phyloP scores from a whole-genome alignment of 64 coral and sea anemone genomes.

The Orbicella faveolata region DNA sequence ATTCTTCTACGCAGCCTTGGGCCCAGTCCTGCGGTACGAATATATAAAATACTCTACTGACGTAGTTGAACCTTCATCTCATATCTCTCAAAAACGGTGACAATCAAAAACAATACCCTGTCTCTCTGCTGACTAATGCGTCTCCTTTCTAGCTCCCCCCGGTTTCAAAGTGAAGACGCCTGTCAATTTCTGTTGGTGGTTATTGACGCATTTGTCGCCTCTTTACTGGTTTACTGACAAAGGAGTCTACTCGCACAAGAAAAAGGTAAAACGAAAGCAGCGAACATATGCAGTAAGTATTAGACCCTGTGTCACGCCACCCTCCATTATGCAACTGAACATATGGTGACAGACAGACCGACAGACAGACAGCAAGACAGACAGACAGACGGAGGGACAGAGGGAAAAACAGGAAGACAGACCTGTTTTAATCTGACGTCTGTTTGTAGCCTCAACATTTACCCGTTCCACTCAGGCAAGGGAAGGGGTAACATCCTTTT shows the following conservation, averaged over 20 bases:
- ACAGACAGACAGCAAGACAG: no score
- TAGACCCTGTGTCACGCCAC: no score
- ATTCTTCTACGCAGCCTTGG: neutral
- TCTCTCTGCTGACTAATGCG: neutral
- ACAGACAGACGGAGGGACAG: no score
- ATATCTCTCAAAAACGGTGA: neutral
- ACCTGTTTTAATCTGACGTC: no score
- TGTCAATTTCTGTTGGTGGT: constrained; percentile 89
- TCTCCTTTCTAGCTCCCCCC: constrained; percentile 44
- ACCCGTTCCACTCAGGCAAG: no score
- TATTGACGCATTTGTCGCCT: constrained; percentile 71
- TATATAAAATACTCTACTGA: no score
- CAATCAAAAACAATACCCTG: neutral
- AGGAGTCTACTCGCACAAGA: constrained; percentile 46
- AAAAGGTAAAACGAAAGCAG: constrained; percentile 54
- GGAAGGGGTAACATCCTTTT: no score
- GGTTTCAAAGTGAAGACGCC: constrained; percentile 66
- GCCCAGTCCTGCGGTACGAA: constrained; percentile 14
- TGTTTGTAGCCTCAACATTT: no score
- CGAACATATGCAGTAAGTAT: no score
- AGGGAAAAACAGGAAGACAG: no score
- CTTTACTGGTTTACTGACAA: constrained; percentile 89
- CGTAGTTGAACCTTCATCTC: neutral
- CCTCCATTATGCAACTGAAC: no score
- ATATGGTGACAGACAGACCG: no score